These are phyloP conservation scores for Brachirus orientalis DNA, from an alignment of 2,113 vertebrate genomes.

Conservation along the genomic window DNA sequence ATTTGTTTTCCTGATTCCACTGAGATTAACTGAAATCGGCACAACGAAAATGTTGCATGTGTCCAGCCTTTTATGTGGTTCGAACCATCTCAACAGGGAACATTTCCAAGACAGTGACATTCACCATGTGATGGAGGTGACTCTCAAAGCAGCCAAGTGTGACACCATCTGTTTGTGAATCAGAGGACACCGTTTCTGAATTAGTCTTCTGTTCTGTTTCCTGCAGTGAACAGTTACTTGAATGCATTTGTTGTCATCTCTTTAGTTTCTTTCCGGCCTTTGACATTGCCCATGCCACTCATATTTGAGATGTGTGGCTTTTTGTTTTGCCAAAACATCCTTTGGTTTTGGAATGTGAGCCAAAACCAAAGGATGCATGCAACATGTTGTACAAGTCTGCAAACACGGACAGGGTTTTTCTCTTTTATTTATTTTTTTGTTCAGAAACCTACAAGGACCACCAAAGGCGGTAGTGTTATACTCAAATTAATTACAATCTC, in stretches of 20 bases:
- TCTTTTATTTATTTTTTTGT: conserved; percentile 3
- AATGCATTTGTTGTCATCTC: conserved; percentile 1
- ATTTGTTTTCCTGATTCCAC: neutral
- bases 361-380: conserved; percentile 58
- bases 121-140: conserved; percentile 14
- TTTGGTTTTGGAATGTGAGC: conserved; percentile 46
- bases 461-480: conserved; percentile 64
- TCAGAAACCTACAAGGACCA: conserved; percentile 65
- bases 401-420: conserved; percentile 23
- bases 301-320: conserved; percentile 44
- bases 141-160: neutral
- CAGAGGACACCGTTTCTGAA: neutral
- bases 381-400: conserved; percentile 70
- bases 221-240: neutral
- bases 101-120: conserved; percentile 4
- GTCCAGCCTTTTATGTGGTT: neutral
- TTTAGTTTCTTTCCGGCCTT: conserved; percentile 22
- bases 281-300: conserved; percentile 32
- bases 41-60: neutral
- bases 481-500: conserved; percentile 63
- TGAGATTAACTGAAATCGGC: neutral
- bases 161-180: neutral
- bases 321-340: conserved; percentile 70
- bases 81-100: neutral
- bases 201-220: neutral